These are phyloP conservation scores for Cremastinae sp. DNA, from an alignment of 2,888 invertebrate genomes.

Conservation along the genomic window DNA sequence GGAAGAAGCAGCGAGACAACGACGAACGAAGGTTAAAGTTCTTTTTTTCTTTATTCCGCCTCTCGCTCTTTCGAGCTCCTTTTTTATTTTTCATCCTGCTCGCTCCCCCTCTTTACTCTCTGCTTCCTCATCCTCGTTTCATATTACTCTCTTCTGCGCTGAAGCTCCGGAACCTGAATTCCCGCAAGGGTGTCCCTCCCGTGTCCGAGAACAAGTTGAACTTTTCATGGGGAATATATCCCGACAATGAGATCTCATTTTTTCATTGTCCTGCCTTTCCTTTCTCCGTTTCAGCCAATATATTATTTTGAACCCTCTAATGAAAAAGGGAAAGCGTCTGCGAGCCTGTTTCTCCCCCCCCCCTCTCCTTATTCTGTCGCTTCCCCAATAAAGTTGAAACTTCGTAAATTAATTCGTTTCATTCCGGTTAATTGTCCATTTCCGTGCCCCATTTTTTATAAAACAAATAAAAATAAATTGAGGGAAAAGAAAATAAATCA, in stretches of 20 bases:
- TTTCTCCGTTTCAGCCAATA: slow-evolving; percentile 14
- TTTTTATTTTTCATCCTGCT: too few species aligned
- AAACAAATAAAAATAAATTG: too few species aligned
- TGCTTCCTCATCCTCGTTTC: too few species aligned
- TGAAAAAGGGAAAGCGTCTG: slow-evolving; percentile 17
- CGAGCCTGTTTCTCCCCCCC: not conserved
- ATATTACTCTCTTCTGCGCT: slow-evolving; percentile 29
- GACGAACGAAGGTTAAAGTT: not conserved
- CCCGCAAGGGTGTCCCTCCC: slow-evolving; percentile 13
- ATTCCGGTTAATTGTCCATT: too few species aligned
- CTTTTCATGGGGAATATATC: slow-evolving; percentile 45
- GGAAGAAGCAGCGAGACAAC: not conserved
- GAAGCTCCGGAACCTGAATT: slow-evolving; percentile 27
- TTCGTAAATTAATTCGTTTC: too few species aligned
- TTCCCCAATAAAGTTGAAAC: too few species aligned
- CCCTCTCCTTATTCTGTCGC: not conserved
- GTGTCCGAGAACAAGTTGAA: slow-evolving; percentile 46
- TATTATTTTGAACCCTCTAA: slow-evolving; percentile 8
- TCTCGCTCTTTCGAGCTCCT: too few species aligned
- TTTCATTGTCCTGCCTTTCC: slow-evolving; percentile 17
- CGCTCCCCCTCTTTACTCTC: too few species aligned
- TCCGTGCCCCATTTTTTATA: too few species aligned
- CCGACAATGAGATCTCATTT: slow-evolving; percentile 19
- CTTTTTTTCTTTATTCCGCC: slow-evolving; percentile 12
- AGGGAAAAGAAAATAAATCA: too few species aligned